Percentiles rank a stretch among this genome's conserved stretches.
phyloP scores from a whole-genome alignment of 2,888 invertebrate genomes.

The Germaria angustata region DNA sequence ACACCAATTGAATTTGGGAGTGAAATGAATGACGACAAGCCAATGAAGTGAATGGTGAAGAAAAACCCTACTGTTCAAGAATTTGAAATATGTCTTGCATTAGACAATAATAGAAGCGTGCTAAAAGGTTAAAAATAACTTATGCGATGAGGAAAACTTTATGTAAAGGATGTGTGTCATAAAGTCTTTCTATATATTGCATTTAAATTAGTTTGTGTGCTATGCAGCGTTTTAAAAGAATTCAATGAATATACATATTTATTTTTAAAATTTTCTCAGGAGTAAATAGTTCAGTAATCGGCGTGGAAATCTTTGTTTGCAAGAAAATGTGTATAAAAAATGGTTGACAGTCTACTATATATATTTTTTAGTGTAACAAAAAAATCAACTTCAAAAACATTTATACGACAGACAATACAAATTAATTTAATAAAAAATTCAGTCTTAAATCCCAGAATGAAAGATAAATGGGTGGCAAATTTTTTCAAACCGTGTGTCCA shows the following conservation, averaged over 20 bases:
- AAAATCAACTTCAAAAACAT: too few species aligned
- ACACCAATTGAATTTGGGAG: conserved; percentile 49
- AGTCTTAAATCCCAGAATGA: too few species aligned
- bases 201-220: neutral
- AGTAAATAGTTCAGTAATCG: too few species aligned
- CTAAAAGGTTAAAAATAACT: conserved; percentile 59
- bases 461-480: too few species aligned
- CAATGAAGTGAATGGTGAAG: neutral
- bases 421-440: too few species aligned
- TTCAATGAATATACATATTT: neutral
- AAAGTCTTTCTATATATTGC: conserved; percentile 24
- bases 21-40: neutral
- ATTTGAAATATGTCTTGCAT: conserved; percentile 53
- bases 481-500: too few species aligned
- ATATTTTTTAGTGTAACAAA: too few species aligned
- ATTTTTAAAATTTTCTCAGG: too few species aligned
- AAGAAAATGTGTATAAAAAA: too few species aligned
- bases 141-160: conserved; percentile 17
- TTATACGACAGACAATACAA: too few species aligned
- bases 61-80: neutral
- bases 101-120: conserved; percentile 51
- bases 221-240: conserved; percentile 24
- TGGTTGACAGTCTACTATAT: too few species aligned
- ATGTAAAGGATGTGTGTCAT: conserved; percentile 50
- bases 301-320: too few species aligned